Evolutionary conservation across 2,888 invertebrate species (phyloP), one percentile per base, ranked within the genome.

Genomic region (Eulithis testata): DNA sequence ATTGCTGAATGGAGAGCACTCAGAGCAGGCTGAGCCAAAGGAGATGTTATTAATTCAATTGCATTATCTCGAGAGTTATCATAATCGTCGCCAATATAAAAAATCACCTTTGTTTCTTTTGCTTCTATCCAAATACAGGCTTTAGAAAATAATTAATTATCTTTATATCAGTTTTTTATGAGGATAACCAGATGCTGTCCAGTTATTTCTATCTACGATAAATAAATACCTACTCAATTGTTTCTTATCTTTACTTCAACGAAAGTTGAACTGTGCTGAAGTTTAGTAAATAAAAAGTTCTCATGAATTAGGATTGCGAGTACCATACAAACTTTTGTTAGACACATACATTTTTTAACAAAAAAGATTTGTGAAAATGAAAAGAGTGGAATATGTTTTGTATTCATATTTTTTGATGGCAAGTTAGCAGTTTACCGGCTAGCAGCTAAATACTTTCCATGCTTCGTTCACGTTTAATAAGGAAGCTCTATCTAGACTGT

Each of bases 31-130:
- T 44, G 3, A 50, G 45, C 9, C 49, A 14, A 37, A 54, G 11
- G 56, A 56, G 57, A 59, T 62, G 70, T 77, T 76, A 76, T 81
- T 79, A 79, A 80, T 79, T 80, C 76, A 77, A 79, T 71, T 71
- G 75, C 71, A 74, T 78, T 76, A 72, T 72, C 70, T 73, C 63
- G 21, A 73, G 69, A 63, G 60, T 67, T 69, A 66, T 70, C 53
- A 37, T 59, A 57, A 76, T 74, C 75, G 73, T 61, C 61, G 52
- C 65, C 70, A 65, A 72, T 73, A 66, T 54, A 63, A 56, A 61
- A 69, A 71, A 72, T 73, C 64, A 60, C 21, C 21, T 21, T 2
- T 21, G 21, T 21, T 21, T 1, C 21, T 1, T 21, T 21, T 21
- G 62, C 47, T 63, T 60, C 14, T 40, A 47, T 9, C 4, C 7